Base-by-base conservation (phyloP, 2,113 vertebrate species). In the Poecile atricapillus region DNA sequence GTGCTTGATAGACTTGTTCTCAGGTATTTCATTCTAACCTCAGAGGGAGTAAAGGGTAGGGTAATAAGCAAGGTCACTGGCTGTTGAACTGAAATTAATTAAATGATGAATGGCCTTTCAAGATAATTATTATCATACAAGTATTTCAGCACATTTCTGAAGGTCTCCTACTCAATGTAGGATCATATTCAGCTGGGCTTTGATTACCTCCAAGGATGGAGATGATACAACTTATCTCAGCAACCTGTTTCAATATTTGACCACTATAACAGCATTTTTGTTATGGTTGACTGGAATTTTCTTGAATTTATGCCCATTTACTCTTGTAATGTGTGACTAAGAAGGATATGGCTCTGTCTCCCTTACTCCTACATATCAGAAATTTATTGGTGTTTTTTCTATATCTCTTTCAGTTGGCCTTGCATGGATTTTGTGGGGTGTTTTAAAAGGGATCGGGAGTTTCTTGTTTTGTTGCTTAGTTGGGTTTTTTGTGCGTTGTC, bases 51-150 rank as follows among this genome's bases (percentile, higher is more conserved):
- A 87, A 96, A 97, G 97, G 95, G 93, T 93, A 91, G 97, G 96
- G 89, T 97, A 97, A 92, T 96, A 94, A 95, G 95, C 98, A 98
- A 98, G 98, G 98, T 98, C 98, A 98, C 75, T 83, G 97, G 90
- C 96, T 98, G 98, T 98, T 97, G 98, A 98, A 95, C 95, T 97
- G 97, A 99, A 98, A 98, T 98, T 98, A 99, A 98, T 98, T 98
- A 98, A 98, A 98, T 98, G 97, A 97, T 97, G 97, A 98, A 98
- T 98, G 85, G 92, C 96, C 97, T 97, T 95, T 98, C 97, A 93
- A 97, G 94, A 94, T 97, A 97, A 98, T 98, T 95, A 98, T 99
- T 95, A 91, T 75, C 97, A 97, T 83, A 90, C 16, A 88, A 82
- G 76, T 82, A 91, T 94, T 93, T 92, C 4, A 4, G 39, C 47